Base-by-base conservation (phyloP, 1,140 invertebrate species). In the Varroa destructor region DNA sequence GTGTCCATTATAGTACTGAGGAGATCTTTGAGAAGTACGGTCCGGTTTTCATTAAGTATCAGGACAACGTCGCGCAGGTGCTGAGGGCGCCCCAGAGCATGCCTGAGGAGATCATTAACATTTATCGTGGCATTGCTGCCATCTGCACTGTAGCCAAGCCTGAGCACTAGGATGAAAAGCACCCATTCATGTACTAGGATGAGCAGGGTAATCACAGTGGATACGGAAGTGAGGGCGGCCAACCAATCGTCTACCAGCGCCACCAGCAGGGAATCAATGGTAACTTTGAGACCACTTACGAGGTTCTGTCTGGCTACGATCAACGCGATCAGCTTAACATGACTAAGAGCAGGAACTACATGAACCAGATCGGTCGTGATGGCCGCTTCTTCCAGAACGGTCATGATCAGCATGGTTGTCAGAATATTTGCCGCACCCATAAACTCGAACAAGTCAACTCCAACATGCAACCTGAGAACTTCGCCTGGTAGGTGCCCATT, bases 281-380 rank as follows among this genome's bases (percentile, higher is more conserved):
- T 1, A 67, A 67, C 61, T 67, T 67, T 37, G 61, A 67, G 37
- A 67, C 61, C 61, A 67, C 8, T 37, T 67, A 67, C 61, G 61
- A 67, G 40, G 46, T 67, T 37, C 61, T 67, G 12, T 67, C 61
- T 46, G 46, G 46, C 61, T 42, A 58, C 25, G 57, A 58, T 36
- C 57, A 67, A 37, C 3, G 40, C 61, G 40, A 67, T 40, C 61
- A 67, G 61, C 61, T 67, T 8, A 67, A 67, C 37, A 12, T 67
- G 40, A 67, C 61, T 37, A 67, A 67, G 61, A 67, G 12, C 61
- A 67, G 61, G 61, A 67, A 67, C 61, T 67, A 67, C 61, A 67
- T n/a, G 61, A 67, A 67, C 12, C 61, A 67, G 14, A 8, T 67
- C 12, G 61, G 61, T 67, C 61, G 40, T 46, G 61, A 67, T 40